These are phyloP conservation scores for Diplazon laetatorius DNA, from an alignment of 2,888 invertebrate species.

Conservation along the genomic window DNA sequence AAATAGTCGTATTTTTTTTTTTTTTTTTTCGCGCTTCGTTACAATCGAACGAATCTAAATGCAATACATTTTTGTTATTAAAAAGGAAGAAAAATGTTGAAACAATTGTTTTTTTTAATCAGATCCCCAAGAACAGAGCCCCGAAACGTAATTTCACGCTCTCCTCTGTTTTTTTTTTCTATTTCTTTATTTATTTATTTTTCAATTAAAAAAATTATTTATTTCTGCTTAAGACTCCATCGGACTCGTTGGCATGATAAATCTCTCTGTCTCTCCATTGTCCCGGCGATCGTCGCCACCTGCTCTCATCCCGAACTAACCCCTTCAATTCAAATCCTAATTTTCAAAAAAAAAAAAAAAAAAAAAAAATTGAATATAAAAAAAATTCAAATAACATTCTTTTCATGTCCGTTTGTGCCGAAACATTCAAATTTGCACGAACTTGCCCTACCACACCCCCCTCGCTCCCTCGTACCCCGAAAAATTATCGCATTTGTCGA, in stretches of 20 bases:
- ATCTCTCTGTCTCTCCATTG: neutral
- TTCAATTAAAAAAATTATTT: no score
- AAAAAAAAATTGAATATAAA: neutral
- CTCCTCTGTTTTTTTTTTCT: neutral
- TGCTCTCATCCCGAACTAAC: neutral
- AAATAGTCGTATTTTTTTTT: constrained; percentile 7
- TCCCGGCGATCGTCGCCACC: constrained; percentile 8
- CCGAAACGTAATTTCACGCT: constrained; percentile 12
- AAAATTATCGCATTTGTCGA: constrained; percentile 6
- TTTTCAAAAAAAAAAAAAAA: no score
- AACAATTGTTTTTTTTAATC: no score
- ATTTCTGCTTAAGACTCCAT: constrained; percentile 5
- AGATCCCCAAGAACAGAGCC: constrained; percentile 6
- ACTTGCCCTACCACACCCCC: no score
- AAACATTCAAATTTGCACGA: neutral
- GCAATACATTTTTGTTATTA: constrained; percentile 4
- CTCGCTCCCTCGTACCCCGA: no score
- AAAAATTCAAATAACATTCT: neutral
- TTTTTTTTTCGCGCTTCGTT: constrained; percentile 8
- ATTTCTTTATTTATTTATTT: no score
- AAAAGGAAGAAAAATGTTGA: no score
- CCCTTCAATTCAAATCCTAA: constrained; percentile 20
- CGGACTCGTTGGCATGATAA: constrained; percentile 12
- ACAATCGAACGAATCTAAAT: constrained; percentile 39
- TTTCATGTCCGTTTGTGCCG: neutral